Evolutionary conservation across 2,888 invertebrate genomes (phyloP), one percentile per base, ranked within the genome.

Genomic region (Drosophila borborema): DNA sequence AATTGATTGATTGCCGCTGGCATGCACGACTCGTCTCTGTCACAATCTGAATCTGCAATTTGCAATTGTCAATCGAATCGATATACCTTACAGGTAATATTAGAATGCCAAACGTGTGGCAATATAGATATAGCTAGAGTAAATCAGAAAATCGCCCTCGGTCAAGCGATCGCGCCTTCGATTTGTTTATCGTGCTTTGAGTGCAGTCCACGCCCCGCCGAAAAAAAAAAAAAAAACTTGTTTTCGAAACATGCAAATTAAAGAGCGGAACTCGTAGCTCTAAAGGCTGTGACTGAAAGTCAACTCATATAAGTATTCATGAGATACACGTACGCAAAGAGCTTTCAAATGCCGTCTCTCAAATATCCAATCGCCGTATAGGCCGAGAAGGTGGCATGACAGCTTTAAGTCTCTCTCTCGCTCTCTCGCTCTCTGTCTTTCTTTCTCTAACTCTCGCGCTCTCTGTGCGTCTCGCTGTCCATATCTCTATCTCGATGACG

Each of bases 221-320:
- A 70, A 49, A 49, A 31, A n/a, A 49, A 6, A 18, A 18, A 48
- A 18, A 48, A 49, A 49, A 83, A 85, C 81, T 77, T 70, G 76
- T 86, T 81, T 81, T 77, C 60, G 53, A 72, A 86, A 90, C 81
- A 90, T 90, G 90, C 90, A 89, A 86, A 86, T 90, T 68, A 75
- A 71, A 66, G 74, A 77, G 77, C 77, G 68, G 69, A 69, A 61
- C 67, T 77, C 36, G 46, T 31, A 48, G 62, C 59, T 38, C 38
- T 8, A 60, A 56, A 56, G 45, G 49, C 63, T 54, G 51, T 67
- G 73, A 60, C 70, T 65, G 74, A 87, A 76, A 45, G 66, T 62
- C 43, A 49, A 40, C 46, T 31, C 53, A 40, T 36, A 36, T 51
- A 56, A 54, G 80, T 83, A 84, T 86, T 73, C 73, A 73, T 65